Percentiles rank a stretch among this genome's conserved stretches.
These are phyloP conservation scores for Limnodromus scolopaceus DNA, from an alignment of 2,797 vertebrate species.

Conservation along the genomic window DNA sequence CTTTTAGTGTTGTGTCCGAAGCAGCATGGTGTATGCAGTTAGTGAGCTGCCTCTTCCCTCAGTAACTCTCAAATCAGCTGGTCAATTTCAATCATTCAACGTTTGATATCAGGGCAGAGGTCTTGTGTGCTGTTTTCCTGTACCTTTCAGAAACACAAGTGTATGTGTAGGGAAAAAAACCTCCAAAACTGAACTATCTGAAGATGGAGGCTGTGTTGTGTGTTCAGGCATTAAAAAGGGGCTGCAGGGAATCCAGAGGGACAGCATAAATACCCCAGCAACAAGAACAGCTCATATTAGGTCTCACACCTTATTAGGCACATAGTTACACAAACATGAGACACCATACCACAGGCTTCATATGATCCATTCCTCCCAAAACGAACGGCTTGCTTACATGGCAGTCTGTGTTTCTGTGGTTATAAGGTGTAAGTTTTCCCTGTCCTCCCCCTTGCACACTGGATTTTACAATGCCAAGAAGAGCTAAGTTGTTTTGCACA, in stretches of 20 bases:
- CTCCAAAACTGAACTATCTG: not conserved
- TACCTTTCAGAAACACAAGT: not conserved
- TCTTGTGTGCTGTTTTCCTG: not conserved
- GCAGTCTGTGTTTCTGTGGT: not conserved
- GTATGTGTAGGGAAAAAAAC: not conserved
- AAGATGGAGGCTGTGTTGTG: not conserved
- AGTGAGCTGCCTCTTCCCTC: not conserved
- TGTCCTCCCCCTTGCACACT: not conserved
- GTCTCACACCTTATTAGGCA: not conserved
- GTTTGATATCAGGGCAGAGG: not conserved
- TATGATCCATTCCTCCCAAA: not conserved
- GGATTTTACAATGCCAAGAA: not conserved
- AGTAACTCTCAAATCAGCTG: not conserved
- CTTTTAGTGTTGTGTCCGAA: fast-evolving
- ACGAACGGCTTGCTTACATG: not conserved
- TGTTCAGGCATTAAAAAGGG: not conserved
- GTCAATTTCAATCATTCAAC: not conserved
- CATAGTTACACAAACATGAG: not conserved
- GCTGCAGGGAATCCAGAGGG: not conserved
- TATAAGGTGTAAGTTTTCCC: not conserved
- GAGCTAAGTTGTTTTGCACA: not conserved
- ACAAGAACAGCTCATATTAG: not conserved
- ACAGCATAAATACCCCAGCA: not conserved
- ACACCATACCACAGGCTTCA: not conserved
- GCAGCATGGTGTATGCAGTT: not conserved